Base-by-base conservation (phyloP, 2,888 invertebrate species). In the Alloplasta piceator region DNA sequence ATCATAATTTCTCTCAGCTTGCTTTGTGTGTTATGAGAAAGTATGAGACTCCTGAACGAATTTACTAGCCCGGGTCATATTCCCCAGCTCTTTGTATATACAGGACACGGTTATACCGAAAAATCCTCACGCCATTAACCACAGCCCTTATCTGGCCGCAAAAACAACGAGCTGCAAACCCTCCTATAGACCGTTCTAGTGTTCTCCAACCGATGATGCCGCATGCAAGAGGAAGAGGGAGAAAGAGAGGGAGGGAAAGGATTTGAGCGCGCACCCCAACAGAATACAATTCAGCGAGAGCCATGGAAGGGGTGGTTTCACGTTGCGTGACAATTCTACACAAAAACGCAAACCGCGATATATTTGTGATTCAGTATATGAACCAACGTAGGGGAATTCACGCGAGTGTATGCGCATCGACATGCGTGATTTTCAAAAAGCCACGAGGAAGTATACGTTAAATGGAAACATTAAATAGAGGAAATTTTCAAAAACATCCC, bases 81-180 rank as follows among this genome's bases (percentile, higher is more conserved):
- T 26, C 26, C 26, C 26, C 26, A 26, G 26, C 26, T 26, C 26
- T 26, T 41, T 61, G 16, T 56, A 48, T 64, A 52, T 50, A 41
- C n/a, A 61, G 2, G 46, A 55, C 67, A 67, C 76, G 1, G 41
- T 60, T 75, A 63, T 76, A 74, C 86, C 85, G 86, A 87, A 88
- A 88, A 88, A 87, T 87, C 86, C 86, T 88, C 89, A 87, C 89
- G 85, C 88, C 90, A 90, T 91, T 90, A 90, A 88, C 85, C 88
- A 85, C 78, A 82, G 82, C 85, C 84, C 89, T 90, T 90, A 89
- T 90, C 89, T 80, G 84, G 82, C 85, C 85, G 86, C 88, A 88
- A 89, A 89, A 89, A 89, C 89, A 89, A 88, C 87, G 85, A 86
- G 80, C 75, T 64, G 64, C 83, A 84, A 80, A 85, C 84, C 83